Conservation (phyloP, 2,113 vertebrate species). For the Sisor rabdophorus region DNA sequence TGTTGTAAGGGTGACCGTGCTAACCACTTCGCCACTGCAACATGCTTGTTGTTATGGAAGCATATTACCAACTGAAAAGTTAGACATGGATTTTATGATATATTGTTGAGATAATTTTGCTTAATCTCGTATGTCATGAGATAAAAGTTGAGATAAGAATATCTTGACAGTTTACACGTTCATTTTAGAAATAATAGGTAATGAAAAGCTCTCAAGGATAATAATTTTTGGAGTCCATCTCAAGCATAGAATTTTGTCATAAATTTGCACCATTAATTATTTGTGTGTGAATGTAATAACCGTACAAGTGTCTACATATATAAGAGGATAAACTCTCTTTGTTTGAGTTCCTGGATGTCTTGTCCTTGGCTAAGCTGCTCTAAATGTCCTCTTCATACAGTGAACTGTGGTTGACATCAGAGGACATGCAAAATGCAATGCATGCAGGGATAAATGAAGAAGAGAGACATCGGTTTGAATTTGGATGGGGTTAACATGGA, state of each 20-base stretch:
- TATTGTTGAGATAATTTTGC: too few relatives aligned
- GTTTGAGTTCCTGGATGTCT: slow-evolving; percentile 1
- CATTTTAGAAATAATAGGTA: background rate
- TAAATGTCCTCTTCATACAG: slow-evolving; percentile 32
- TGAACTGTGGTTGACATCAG: slow-evolving; percentile 44
- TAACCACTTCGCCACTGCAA: too few relatives aligned
- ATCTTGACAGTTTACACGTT: background rate
- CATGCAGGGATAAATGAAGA: slow-evolving; percentile 46
- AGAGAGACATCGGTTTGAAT: slow-evolving; percentile 42
- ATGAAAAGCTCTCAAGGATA: background rate
- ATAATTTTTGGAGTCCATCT: background rate
- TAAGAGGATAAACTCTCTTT: slow-evolving; percentile 8
- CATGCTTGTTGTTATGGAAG: background rate
- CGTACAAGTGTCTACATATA: slow-evolving; percentile 10
- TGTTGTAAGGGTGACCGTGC: too few relatives aligned
- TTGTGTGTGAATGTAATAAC: background rate
- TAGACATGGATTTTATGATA: background rate
- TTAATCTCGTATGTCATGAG: too few relatives aligned
- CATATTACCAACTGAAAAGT: background rate
- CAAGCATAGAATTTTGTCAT: background rate
- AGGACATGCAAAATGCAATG: slow-evolving; percentile 38
- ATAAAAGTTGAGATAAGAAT: too few relatives aligned
- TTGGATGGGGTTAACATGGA: slow-evolving; percentile 48
- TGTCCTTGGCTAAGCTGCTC: slow-evolving; percentile 34
- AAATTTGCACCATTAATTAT: background rate